Base-by-base conservation (phyloP, 2,888 invertebrate genomes). In the Drosophila ezoana region DNA sequence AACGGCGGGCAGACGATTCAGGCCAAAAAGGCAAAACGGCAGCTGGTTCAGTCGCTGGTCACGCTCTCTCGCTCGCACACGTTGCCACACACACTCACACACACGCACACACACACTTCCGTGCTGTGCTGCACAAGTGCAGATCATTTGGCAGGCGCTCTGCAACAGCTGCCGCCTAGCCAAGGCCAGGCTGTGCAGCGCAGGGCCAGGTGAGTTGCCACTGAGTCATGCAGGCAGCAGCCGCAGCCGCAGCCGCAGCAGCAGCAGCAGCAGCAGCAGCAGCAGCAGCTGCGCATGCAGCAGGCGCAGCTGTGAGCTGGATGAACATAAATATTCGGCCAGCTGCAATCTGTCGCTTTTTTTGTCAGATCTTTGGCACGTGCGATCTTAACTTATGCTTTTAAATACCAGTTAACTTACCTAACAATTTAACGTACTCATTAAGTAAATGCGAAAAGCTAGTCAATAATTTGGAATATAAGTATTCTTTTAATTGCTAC, bases 31-130 rank as follows among this genome's bases (percentile, higher is more conserved):
- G 35, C 40, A 47, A 45, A 61, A 16, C 43, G 53, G 72, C 83
- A 88, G 88, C 83, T 88, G 88, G 14, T 18, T 56, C 38, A 57
- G 41, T 18, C 40, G 51, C 56, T 53, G 48, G 60, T 40, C 57
- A 35, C 49, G 33, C 51, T 40, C 57, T 28, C 63, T 54, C 62
- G 32, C 45, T 61, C 61, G 20, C 33, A 13, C 44, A 28, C 37
- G 28, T 37, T 3, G 8, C 14, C 40, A 6, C 35, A 28, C 23
- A 11, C 20, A 14, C 6, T 11, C 37, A 28, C 45, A n/a, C 13
- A 37, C 20, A 33, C 43, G 35, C 14, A 11, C 14, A 23, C 37
- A 63, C n/a, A 28, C 18, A 63, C 65, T 65, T 65, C 69, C 38
- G 51, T 14, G 20, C 33, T 61, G 54, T 14, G 23, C 28, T 14